Evolutionary conservation across 1,140 invertebrate genomes (phyloP).

Genomic region (Cotesia chilonis): DNA sequence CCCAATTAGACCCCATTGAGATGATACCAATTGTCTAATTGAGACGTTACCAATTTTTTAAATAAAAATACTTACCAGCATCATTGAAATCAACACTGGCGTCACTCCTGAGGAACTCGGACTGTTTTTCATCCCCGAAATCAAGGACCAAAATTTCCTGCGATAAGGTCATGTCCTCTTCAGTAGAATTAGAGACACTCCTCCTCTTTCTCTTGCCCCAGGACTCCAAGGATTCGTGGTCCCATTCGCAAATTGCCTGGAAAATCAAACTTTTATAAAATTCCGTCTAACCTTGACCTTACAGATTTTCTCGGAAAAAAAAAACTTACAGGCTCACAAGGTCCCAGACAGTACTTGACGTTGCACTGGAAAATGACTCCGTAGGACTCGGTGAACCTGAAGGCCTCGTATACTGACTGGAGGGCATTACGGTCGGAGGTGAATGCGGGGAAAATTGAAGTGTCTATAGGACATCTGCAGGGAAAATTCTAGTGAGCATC

Average conservation of each 20-base stretch:
- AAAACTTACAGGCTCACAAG: slow-evolving; percentile 85
- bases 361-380: slow-evolving; percentile 98
- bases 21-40: too few relatives aligned
- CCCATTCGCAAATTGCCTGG: slow-evolving; percentile 88
- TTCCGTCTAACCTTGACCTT: slow-evolving; percentile 31
- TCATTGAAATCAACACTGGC: slow-evolving; percentile 78
- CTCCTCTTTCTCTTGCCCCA: slow-evolving; percentile 86
- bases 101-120: slow-evolving; percentile 80
- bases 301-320: background rate
- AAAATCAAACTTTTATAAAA: slow-evolving; percentile 35
- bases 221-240: slow-evolving; percentile 86
- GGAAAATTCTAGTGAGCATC: slow-evolving; percentile 26
- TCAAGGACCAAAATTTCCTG: slow-evolving; percentile 93
- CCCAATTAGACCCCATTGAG: too few relatives aligned
- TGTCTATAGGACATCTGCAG: slow-evolving; percentile 87
- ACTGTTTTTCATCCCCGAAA: slow-evolving; percentile 87
- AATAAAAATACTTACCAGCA: slow-evolving; percentile 53
- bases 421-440: slow-evolving; percentile 86
- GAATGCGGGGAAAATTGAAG: slow-evolving; percentile 91
- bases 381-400: slow-evolving; percentile 94
- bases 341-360: slow-evolving; percentile 94
- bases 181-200: slow-evolving; percentile 70
- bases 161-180: slow-evolving; percentile 90
- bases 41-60: slow-evolving; percentile 8
- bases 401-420: slow-evolving; percentile 92